Base-by-base conservation (phyloP, 2,113 vertebrate species). In the Tinamus guttatus region DNA sequence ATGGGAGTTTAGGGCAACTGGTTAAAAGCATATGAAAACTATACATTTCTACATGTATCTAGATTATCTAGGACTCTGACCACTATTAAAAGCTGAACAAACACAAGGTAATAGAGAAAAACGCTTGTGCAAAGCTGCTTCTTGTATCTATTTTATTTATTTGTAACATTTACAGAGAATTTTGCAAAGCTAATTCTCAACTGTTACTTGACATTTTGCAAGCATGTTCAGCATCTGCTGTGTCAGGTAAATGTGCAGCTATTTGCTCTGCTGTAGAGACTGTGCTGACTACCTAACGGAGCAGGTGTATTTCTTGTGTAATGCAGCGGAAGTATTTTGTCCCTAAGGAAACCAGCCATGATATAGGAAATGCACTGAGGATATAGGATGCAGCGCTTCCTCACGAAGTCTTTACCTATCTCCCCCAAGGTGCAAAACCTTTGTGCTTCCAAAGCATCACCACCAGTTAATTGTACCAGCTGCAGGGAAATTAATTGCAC, bases 261-360 rank as follows among this genome's bases (percentile, higher is more conserved):
- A 88, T 89, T 94, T 95, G 40, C 52, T 84, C 82, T 95, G 91
- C 87, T 68, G 74, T 52, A 74, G 90, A 87, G 62, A 94, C 78
- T 21, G 62, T 89, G 62, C 86, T 84, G 92, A 93, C 75, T 95
- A 68, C 86, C 81, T 89, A 82, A 96, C 94, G 70, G 32, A 69
- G 91, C 90, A 95, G 94, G 80, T 89, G 80, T 94, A 85, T 92
- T 97, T 90, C 84, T 80, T 69, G 36, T 67, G 49, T 73, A 67
- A 92, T 65, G 93, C 64, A 71, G 91, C 58, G 93, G 94, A 96
- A 97, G 97, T 96, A 92, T 96, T 96, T 93, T 94, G 58, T 92
- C 93, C 87, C 89, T 62, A 47, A 74, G 69, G 93, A 88, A 90
- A 68, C 32, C 68, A 85, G 71, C 58, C 69, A 84, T n/a, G 64